These are phyloP conservation scores for Bufo bufo DNA, from an alignment of 2,113 vertebrate genomes.

Conservation along the genomic window DNA sequence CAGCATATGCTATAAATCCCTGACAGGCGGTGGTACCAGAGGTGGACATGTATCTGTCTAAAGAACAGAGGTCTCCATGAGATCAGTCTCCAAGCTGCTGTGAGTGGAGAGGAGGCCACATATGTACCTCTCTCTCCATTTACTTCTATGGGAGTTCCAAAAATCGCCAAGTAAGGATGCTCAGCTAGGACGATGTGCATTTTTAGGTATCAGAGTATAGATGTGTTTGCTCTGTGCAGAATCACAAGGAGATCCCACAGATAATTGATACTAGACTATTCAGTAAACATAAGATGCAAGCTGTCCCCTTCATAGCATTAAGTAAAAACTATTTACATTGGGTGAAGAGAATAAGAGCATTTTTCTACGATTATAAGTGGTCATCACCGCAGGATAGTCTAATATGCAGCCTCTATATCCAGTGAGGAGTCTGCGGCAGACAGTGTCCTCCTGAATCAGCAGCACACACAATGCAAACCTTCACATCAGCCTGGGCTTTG, in stretches of 20 bases:
- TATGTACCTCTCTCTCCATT: too few relatives aligned
- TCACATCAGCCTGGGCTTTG: neutral
- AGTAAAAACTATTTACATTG: slow-evolving; percentile 15
- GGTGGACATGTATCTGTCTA: too few relatives aligned
- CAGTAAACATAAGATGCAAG: slow-evolving; percentile 31
- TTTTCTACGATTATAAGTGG: slow-evolving; percentile 23
- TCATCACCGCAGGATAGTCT: slow-evolving; percentile 35
- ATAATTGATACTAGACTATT: neutral
- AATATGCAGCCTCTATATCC: slow-evolving; percentile 1
- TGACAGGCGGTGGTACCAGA: too few relatives aligned
- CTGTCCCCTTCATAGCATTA: slow-evolving; percentile 11
- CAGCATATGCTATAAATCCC: too few relatives aligned
- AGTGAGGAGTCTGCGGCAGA: neutral
- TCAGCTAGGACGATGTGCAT: too few relatives aligned
- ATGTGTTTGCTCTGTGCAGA: neutral
- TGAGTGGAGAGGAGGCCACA: too few relatives aligned
- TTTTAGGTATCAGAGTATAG: neutral
- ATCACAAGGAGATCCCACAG: neutral
- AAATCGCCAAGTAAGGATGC: too few relatives aligned
- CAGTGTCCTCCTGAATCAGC: neutral
- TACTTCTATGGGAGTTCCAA: too few relatives aligned
- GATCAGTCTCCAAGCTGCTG: too few relatives aligned
- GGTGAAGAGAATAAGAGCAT: neutral
- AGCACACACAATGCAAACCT: neutral
- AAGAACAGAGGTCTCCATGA: too few relatives aligned